Evolutionary conservation across 1,140 invertebrate genomes (phyloP).

Genomic region (Uloborus diversus): DNA sequence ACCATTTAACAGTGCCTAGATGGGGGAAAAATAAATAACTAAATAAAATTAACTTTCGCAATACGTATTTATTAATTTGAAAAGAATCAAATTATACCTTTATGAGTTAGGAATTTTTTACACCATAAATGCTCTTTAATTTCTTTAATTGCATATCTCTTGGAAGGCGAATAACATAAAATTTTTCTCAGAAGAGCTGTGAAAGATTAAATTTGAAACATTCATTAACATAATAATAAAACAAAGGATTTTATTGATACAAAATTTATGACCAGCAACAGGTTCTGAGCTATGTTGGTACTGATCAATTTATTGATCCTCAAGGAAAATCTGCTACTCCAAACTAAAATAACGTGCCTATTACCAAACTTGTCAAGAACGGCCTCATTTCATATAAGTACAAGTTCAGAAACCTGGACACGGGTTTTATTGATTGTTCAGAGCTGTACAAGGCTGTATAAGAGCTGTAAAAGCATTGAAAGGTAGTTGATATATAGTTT

Average conservation of each 20-base stretch:
- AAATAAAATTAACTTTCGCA: not conserved
- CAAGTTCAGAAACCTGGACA: too few relatives aligned
- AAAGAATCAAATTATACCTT: slow-evolving; percentile 62
- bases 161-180: slow-evolving; percentile 73
- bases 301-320: too few relatives aligned
- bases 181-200: slow-evolving; percentile 77
- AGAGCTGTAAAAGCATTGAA: too few relatives aligned
- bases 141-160: slow-evolving; percentile 74
- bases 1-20: not conserved
- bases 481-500: too few relatives aligned
- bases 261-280: not conserved
- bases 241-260: not conserved
- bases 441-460: too few relatives aligned
- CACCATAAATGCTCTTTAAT: slow-evolving; percentile 83
- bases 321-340: too few relatives aligned
- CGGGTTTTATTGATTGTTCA: too few relatives aligned
- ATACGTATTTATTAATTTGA: not conserved
- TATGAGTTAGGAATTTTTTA: slow-evolving; percentile 65
- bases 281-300: too few relatives aligned
- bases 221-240: not conserved
- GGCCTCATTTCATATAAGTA: too few relatives aligned
- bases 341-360: too few relatives aligned
- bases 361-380: too few relatives aligned
- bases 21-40: not conserved
- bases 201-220: slow-evolving; percentile 53